phyloP scores from a whole-genome alignment of 2,113 vertebrate species.

The Daboia siamensis region DNA sequence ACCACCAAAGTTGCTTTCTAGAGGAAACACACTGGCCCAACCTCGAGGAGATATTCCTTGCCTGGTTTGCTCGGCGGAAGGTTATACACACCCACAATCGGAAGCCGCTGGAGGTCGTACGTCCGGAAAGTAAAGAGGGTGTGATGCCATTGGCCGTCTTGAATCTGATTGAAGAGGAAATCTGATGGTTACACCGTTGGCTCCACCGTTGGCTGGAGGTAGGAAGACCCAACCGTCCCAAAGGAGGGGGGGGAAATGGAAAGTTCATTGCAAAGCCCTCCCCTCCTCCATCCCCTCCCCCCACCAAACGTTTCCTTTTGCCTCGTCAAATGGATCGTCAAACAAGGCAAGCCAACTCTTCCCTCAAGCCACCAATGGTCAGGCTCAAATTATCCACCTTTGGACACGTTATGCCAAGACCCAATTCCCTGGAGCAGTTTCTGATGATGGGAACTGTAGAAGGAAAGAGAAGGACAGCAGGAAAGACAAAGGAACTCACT shows the following conservation, averaged over 20 bases:
- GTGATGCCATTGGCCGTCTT: constrained; percentile 90
- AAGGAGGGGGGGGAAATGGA: background rate
- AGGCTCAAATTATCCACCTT: background rate
- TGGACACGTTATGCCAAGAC: background rate
- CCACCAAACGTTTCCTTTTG: background rate
- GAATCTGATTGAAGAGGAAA: constrained; percentile 70
- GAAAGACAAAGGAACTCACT: background rate
- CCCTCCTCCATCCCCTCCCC: background rate
- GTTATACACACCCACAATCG: constrained; percentile 83
- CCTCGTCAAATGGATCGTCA: background rate
- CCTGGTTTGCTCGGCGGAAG: constrained; percentile 76
- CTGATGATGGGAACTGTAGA: background rate
- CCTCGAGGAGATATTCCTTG: constrained; percentile 86
- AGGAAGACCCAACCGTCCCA: background rate
- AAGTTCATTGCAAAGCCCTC: background rate
- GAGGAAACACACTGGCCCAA: constrained; percentile 91
- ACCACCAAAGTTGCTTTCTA: constrained; percentile 63
- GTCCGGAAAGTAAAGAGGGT: constrained; percentile 87
- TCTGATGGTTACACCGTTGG: background rate
- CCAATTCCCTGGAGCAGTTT: background rate
- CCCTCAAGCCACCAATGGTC: background rate
- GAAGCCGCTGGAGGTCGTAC: constrained; percentile 86
- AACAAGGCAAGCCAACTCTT: background rate
- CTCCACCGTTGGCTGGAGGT: background rate
- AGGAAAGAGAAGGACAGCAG: background rate